phyloP scores from a whole-genome alignment of 2,113 vertebrate species.

The Archocentrus centrarchus region DNA sequence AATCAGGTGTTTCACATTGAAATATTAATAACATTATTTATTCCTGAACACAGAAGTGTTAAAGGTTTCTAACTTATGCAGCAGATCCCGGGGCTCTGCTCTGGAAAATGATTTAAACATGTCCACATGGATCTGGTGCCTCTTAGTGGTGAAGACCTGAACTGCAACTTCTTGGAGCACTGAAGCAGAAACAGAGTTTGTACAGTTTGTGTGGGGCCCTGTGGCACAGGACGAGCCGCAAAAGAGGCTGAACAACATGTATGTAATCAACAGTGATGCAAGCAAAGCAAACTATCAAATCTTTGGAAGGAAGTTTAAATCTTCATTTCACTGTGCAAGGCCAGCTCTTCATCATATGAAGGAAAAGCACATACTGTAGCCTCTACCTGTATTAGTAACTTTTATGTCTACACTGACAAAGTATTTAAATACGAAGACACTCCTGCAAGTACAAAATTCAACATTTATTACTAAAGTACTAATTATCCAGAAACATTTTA shows the following conservation, averaged over 20 bases:
- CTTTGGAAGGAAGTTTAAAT: neutral
- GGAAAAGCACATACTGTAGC: too few species aligned
- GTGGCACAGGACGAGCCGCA: neutral
- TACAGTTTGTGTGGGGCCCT: neutral
- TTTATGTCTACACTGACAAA: neutral
- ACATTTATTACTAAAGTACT: too few species aligned
- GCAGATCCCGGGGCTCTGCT: neutral
- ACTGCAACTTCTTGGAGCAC: neutral
- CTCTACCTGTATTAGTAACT: neutral
- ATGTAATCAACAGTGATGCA: neutral
- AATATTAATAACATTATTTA: neutral
- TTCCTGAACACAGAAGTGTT: neutral
- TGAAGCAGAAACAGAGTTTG: neutral
- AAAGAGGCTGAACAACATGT: neutral
- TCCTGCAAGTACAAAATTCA: neutral
- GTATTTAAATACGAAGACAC: neutral
- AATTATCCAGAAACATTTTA: too few species aligned
- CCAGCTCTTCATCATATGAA: neutral
- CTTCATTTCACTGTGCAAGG: neutral
- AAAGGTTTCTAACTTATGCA: neutral
- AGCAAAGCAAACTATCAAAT: neutral
- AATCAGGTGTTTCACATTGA: neutral
- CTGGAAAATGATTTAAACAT: neutral
- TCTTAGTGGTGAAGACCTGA: slow-evolving; percentile 7
- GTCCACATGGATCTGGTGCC: neutral